phyloP scores from a whole-genome alignment of 2,888 invertebrate genomes.

The Bembecia ichneumoniformis region DNA sequence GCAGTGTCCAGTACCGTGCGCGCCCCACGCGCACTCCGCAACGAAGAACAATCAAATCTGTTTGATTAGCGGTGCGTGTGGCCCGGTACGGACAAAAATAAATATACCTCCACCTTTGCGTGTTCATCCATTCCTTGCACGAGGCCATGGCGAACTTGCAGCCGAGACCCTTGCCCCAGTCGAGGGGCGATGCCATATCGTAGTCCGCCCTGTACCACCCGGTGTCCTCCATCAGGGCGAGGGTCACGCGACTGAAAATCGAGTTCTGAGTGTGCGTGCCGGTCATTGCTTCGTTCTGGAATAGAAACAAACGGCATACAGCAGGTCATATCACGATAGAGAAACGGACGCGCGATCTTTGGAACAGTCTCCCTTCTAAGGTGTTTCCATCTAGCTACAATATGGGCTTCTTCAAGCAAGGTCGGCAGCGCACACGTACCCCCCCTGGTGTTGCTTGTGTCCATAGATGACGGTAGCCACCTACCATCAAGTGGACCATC shows the following conservation, averaged over 20 bases:
- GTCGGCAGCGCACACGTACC: background rate
- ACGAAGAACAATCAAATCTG: too few relatives aligned
- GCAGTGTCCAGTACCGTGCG: too few relatives aligned
- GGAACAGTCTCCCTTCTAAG: too few relatives aligned
- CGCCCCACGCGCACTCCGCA: too few relatives aligned
- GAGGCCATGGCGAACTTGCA: slow-evolving; percentile 95
- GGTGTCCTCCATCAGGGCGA: slow-evolving; percentile 98
- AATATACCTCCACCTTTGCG: slow-evolving; percentile 75
- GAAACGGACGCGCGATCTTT: too few relatives aligned
- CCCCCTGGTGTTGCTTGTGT: too few relatives aligned
- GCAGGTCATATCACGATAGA: background rate
- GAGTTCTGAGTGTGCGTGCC: slow-evolving; percentile 99
- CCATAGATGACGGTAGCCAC: too few relatives aligned
- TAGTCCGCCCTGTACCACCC: slow-evolving; percentile 98
- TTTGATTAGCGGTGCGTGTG: too few relatives aligned
- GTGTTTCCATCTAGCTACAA: too few relatives aligned
- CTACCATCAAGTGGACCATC: too few relatives aligned
- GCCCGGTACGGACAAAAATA: background rate
- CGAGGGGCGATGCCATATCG: slow-evolving; percentile 85
- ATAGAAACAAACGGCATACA: background rate
- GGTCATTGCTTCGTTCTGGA: slow-evolving; percentile 98
- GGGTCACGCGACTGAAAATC: slow-evolving; percentile 93
- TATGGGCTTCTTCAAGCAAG: background rate
- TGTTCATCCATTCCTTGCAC: slow-evolving; percentile 96
- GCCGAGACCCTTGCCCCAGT: slow-evolving; percentile 93